phyloP scores from a whole-genome alignment of 2,797 vertebrate genomes.

The Hozukius guyotensis region DNA sequence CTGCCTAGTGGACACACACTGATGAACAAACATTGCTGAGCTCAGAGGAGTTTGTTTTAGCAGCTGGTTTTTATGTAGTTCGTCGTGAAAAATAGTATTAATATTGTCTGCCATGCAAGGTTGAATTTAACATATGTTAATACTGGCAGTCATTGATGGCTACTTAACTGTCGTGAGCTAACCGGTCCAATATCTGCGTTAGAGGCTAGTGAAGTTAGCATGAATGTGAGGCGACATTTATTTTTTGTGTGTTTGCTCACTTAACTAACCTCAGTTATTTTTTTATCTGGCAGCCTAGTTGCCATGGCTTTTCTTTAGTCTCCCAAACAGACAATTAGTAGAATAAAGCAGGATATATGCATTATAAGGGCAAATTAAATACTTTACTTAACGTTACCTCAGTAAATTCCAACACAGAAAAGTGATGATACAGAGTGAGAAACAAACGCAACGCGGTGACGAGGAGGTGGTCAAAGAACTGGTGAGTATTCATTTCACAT shows the following conservation, averaged over 20 bases:
- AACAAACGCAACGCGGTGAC: conserved; percentile 62
- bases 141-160: too few species aligned
- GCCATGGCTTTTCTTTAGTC: background rate
- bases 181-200: too few species aligned
- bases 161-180: too few species aligned
- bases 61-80: background rate
- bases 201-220: conserved; percentile 19
- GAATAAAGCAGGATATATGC: background rate
- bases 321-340: background rate
- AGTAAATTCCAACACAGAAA: background rate
- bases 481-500: conserved; percentile 70
- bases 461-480: conserved; percentile 87
- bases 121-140: too few species aligned
- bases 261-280: background rate
- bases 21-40: conserved; percentile 57
- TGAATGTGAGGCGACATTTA: background rate
- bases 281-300: background rate
- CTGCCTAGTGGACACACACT: background rate
- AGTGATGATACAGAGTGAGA: conserved; percentile 81
- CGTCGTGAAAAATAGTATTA: too few species aligned
- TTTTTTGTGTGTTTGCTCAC: background rate
- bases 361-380: background rate
- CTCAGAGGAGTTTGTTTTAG: background rate
- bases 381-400: background rate
- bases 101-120: background rate